phyloP scores from a whole-genome alignment of 2,113 vertebrate genomes.

The Nothobranchius kuhntae region DNA sequence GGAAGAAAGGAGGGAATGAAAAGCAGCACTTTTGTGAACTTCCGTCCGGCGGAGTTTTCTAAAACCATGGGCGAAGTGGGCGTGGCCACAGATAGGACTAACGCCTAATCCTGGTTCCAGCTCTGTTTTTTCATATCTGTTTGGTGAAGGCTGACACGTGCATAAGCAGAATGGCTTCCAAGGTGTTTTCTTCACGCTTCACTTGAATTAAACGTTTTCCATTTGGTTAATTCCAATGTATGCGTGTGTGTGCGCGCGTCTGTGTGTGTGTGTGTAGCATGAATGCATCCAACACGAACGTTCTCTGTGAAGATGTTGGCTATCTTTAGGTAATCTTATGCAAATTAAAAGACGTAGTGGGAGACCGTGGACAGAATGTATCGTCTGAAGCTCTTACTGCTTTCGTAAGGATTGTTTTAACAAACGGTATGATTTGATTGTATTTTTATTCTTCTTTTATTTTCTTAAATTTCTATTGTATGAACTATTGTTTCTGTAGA shows the following conservation, averaged over 20 bases:
- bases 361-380: slow-evolving; percentile 87
- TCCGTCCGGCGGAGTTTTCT: slow-evolving; percentile 63
- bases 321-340: slow-evolving; percentile 83
- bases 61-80: slow-evolving; percentile 40
- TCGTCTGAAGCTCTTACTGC: slow-evolving; percentile 88
- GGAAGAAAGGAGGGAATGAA: slow-evolving; percentile 8
- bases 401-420: slow-evolving; percentile 73
- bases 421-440: slow-evolving; percentile 46
- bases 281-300: slow-evolving; percentile 44
- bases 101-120: slow-evolving; percentile 43
- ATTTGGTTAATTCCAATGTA: slow-evolving; percentile 18
- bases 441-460: slow-evolving; percentile 21
- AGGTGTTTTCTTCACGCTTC: slow-evolving; percentile 58
- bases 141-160: slow-evolving; percentile 66
- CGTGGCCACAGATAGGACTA: slow-evolving; percentile 36
- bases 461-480: slow-evolving; percentile 26
- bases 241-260: slow-evolving; percentile 13
- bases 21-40: slow-evolving; percentile 76
- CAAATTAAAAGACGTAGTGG: slow-evolving; percentile 82
- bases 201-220: slow-evolving; percentile 65
- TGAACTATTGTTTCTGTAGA: slow-evolving; percentile 50
- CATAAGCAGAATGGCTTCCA: slow-evolving; percentile 70
- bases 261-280: slow-evolving; percentile 22
- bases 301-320: slow-evolving; percentile 51
- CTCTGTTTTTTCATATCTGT: slow-evolving; percentile 52